Percentiles rank a stretch among this genome's conserved stretches.
These are phyloP conservation scores for Protobothrops flavoviridis DNA, from an alignment of 2,113 vertebrate species.

Conservation along the genomic window DNA sequence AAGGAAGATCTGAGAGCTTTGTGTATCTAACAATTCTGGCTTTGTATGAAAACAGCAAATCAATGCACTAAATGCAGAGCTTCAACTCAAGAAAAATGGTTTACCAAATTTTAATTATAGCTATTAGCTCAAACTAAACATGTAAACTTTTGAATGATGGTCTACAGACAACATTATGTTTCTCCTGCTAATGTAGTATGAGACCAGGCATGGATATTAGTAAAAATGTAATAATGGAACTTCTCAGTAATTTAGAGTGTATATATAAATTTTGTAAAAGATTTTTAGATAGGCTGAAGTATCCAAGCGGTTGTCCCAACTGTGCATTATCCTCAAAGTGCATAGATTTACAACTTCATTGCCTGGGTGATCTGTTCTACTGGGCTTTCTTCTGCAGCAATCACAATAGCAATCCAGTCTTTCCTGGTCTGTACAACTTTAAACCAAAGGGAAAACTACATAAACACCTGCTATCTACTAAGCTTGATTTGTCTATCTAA, in stretches of 20 bases:
- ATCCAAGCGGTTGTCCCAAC: background rate
- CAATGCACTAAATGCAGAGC: constrained; percentile 45
- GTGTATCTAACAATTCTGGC: constrained; percentile 36
- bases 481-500: background rate
- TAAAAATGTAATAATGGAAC: constrained; percentile 31
- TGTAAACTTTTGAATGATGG: constrained; percentile 45
- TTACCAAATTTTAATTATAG: constrained; percentile 50
- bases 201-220: constrained; percentile 18
- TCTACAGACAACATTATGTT: background rate
- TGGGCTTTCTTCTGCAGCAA: background rate
- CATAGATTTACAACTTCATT: background rate
- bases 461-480: background rate
- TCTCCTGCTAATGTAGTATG: constrained; percentile 39
- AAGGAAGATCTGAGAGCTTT: background rate
- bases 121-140: constrained; percentile 1
- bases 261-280: background rate
- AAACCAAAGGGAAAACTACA: background rate
- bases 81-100: constrained; percentile 56
- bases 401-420: background rate
- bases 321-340: background rate
- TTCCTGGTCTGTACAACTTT: background rate
- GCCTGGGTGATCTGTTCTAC: background rate
- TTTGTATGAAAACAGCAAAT: constrained; percentile 32
- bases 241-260: background rate
- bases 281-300: background rate